phyloP scores from a whole-genome alignment of 2,888 invertebrate species.

The Ariolimax columbianus region DNA sequence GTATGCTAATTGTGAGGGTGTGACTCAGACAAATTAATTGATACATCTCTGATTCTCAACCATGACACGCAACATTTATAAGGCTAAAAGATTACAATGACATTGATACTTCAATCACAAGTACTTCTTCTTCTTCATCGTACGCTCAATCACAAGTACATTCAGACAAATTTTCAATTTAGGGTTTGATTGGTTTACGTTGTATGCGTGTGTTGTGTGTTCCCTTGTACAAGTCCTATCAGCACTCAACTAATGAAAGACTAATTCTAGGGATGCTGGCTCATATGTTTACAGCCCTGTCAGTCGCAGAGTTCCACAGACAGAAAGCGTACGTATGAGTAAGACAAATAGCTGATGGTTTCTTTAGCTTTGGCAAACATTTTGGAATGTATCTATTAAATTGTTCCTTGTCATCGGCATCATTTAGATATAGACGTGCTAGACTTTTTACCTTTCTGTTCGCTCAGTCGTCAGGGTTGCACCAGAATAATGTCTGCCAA shows the following conservation, averaged over 20 bases:
- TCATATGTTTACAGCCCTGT: conserved; percentile 51
- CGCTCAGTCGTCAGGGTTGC: not conserved
- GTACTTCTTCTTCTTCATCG: too few species aligned
- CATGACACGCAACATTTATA: too few species aligned
- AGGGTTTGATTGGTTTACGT: not conserved
- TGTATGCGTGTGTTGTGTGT: conserved; percentile 15
- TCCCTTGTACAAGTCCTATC: conserved; percentile 39
- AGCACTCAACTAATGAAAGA: conserved; percentile 70
- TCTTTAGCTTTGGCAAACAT: conserved; percentile 42
- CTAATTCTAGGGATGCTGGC: conserved; percentile 69
- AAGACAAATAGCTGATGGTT: conserved; percentile 38
- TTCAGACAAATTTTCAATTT: too few species aligned
- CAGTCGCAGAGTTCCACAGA: conserved; percentile 36
- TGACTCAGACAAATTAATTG: not conserved
- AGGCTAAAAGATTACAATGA: too few species aligned
- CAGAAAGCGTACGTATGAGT: conserved; percentile 58
- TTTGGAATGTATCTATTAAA: not conserved
- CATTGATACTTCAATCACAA: not conserved
- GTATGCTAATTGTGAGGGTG: conserved; percentile 33
- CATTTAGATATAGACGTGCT: not conserved
- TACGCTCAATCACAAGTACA: too few species aligned
- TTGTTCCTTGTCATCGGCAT: not conserved
- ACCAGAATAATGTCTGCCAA: conserved; percentile 30
- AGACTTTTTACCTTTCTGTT: not conserved
- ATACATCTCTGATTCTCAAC: conserved; percentile 1